Evolutionary conservation across 2,888 invertebrate species (phyloP), one percentile per base, ranked within the genome.

Genomic region (Xylophagus ater): DNA sequence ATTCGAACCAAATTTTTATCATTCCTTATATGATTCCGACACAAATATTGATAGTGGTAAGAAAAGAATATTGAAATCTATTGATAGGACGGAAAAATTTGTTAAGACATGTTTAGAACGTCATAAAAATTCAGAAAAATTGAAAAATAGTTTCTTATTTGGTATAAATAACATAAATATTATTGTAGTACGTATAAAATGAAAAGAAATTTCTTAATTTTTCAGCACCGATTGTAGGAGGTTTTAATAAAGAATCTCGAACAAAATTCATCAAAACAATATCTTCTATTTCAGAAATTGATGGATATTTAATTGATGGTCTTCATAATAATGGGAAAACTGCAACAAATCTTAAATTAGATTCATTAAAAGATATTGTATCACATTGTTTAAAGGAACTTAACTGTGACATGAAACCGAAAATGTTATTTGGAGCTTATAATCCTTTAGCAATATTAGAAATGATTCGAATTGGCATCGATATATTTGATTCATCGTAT

Each of bases 401-500:
- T 18, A 48, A 52, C 19, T 41, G 25, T 3, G 51, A 56, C 36
- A 79, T n/a, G n/a, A n/a, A 85, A 55, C 63, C 86, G 4, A 71
- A 76, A 44, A 66, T 84, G 25, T 69, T 87, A 46, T 78, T 83
- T 55, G 89, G 89, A 3, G 75, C 81, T 36, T 90, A 84, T 76
- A 76, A 75, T 54, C 89, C 92, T 3, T 64, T 74, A 4, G 67
- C 74, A 19, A 69, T 86, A 26, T 56, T 93, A 40, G 68, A 78
- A 43, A 73, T 90, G 1, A 73, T 92, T 21, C 69, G 76, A 47
- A 54, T 74, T 20, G 93, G 93, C 13, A 72, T 89, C 49, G 94
- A 94, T 62, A 58, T 92, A 10, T 89, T 94, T 61, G 93, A 94
- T 57, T 81, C 86, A 0, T 82, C 89, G 1, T 86, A 86, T 61